phyloP scores from a whole-genome alignment of 2,113 vertebrate genomes.

The Toxostoma redivivum region DNA sequence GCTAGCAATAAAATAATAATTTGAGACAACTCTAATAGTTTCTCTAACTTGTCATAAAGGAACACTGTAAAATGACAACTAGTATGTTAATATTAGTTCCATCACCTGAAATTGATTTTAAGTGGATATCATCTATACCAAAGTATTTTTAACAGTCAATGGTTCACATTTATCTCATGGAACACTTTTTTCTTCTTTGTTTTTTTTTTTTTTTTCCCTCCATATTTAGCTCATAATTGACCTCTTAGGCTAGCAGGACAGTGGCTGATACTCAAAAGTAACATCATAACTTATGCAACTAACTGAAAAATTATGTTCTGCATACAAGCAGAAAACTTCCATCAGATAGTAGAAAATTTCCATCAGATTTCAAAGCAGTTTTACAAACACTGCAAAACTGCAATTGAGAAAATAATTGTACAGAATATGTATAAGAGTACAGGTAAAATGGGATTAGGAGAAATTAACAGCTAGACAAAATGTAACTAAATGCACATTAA shows the following conservation, averaged over 20 bases:
- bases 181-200: background rate
- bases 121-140: background rate
- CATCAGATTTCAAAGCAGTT: background rate
- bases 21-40: constrained; percentile 9
- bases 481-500: background rate
- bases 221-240: background rate
- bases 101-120: background rate
- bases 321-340: background rate
- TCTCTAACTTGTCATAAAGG: constrained; percentile 8
- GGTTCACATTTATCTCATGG: background rate
- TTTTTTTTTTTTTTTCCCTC: background rate
- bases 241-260: background rate
- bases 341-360: background rate
- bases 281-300: background rate
- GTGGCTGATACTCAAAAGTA: background rate
- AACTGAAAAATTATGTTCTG: background rate
- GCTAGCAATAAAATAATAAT: constrained; percentile 43
- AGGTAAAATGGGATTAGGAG: background rate
- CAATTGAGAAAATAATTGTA: background rate
- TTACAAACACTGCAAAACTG: background rate
- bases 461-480: background rate
- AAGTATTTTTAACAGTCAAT: background rate
- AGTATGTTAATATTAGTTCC: background rate
- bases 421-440: background rate
- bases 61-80: background rate